Evolutionary conservation across 2,888 invertebrate species (phyloP).

Genomic region (Eilema griseolum): DNA sequence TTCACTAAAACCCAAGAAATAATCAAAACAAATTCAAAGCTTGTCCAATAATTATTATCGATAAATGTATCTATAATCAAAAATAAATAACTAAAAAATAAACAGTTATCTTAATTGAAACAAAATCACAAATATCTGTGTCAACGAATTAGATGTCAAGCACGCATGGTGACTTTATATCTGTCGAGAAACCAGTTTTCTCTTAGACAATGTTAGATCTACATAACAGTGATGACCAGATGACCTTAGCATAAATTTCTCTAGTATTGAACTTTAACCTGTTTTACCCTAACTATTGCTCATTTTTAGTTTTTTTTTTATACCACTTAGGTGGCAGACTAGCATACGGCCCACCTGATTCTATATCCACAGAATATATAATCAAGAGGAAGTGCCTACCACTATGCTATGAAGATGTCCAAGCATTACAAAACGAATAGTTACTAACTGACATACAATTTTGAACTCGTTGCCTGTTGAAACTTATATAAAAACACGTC

Average conservation of each 20-base stretch:
- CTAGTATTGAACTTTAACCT: slow-evolving; percentile 54
- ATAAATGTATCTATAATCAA: not conserved
- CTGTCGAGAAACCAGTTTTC: slow-evolving; percentile 60
- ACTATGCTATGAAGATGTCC: not conserved
- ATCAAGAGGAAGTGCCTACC: not conserved
- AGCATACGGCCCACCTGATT: no score
- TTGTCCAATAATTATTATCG: not conserved
- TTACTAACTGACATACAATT: no score
- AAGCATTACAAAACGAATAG: not conserved
- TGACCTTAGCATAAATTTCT: slow-evolving; percentile 45
- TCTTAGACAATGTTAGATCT: slow-evolving; percentile 37
- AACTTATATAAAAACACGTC: not conserved
- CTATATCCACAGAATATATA: not conserved
- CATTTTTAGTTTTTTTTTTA: slow-evolving; percentile 16
- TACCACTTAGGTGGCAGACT: no score
- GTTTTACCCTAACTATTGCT: slow-evolving; percentile 16
- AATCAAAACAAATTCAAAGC: no score
- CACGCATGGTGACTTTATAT: slow-evolving; percentile 58
- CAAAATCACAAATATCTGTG: slow-evolving; percentile 55
- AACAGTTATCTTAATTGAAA: slow-evolving; percentile 47
- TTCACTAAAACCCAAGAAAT: not conserved
- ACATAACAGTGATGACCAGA: slow-evolving; percentile 49
- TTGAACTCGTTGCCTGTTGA: no score
- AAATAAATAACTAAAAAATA: slow-evolving; percentile 30
- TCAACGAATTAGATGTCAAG: slow-evolving; percentile 66